These are phyloP conservation scores for Fistularia commersonii DNA, from an alignment of 2,797 vertebrate genomes.

Conservation along the genomic window DNA sequence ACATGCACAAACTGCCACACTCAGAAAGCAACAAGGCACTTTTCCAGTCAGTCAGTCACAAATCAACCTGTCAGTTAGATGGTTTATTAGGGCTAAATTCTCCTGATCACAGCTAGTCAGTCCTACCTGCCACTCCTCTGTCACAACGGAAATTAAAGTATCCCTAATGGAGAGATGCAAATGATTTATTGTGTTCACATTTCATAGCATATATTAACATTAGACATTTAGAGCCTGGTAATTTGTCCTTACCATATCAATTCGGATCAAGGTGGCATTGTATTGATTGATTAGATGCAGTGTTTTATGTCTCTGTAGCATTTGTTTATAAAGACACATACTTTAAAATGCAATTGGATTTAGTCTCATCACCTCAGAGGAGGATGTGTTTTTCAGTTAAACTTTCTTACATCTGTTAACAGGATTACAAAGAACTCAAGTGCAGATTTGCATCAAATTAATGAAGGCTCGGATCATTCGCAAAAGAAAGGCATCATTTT, in stretches of 20 bases:
- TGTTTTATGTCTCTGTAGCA: too few species aligned
- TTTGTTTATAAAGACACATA: too few species aligned
- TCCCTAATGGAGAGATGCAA: conserved; percentile 57
- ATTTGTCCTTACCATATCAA: conserved; percentile 56
- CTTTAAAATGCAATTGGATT: too few species aligned
- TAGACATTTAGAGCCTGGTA: conserved; percentile 46
- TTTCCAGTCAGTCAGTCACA: conserved; percentile 69
- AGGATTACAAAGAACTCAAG: too few species aligned
- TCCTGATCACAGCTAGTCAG: conserved; percentile 52
- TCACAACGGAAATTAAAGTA: conserved; percentile 55
- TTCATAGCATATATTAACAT: conserved; percentile 67
- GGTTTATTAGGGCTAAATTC: conserved; percentile 61
- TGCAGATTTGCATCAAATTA: too few species aligned
- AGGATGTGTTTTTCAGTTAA: too few species aligned
- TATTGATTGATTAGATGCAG: conserved; percentile 33
- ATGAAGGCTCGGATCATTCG: too few species aligned
- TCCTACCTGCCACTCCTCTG: conserved; percentile 56
- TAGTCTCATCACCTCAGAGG: too few species aligned
- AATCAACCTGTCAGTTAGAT: conserved; percentile 68
- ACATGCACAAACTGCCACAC: conserved; percentile 28
- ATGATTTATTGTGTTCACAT: conserved; percentile 66
- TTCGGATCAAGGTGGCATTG: conserved; percentile 46
- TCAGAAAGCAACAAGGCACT: conserved; percentile 51
- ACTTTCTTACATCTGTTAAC: too few species aligned
- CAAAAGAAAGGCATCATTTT: too few species aligned